These are phyloP conservation scores for Mallotus villosus DNA, from an alignment of 2,797 vertebrate genomes.

Conservation along the genomic window DNA sequence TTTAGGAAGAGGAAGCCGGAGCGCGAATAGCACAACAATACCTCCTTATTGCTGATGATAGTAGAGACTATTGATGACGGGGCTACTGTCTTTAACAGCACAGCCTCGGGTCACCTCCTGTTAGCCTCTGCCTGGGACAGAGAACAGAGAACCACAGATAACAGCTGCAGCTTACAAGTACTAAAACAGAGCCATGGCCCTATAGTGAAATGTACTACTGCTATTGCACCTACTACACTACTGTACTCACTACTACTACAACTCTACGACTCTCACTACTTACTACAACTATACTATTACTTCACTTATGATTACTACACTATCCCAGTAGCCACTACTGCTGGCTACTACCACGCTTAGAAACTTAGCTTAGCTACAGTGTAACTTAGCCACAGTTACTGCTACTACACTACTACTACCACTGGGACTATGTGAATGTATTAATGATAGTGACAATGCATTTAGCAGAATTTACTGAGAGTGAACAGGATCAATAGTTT, in stretches of 20 bases:
- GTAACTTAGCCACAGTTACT: too few relatives aligned
- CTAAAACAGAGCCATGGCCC: background rate
- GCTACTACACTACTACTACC: too few relatives aligned
- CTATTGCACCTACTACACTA: background rate
- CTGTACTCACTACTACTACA: too few relatives aligned
- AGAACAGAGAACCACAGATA: background rate
- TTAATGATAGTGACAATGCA: background rate
- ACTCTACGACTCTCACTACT: background rate
- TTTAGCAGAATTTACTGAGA: background rate
- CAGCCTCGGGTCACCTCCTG: conserved; percentile 1
- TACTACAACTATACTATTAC: background rate
- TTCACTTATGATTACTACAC: too few relatives aligned
- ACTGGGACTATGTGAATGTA: background rate
- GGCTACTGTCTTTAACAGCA: background rate
- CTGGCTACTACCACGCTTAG: too few relatives aligned
- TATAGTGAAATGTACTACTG: background rate
- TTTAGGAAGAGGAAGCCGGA: background rate
- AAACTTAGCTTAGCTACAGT: too few relatives aligned
- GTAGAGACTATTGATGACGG: background rate
- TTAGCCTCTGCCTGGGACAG: background rate
- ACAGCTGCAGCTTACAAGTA: background rate
- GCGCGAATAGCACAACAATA: background rate
- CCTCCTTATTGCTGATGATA: background rate
- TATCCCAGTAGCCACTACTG: too few relatives aligned
- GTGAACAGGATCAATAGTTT: background rate